phyloP scores from a whole-genome alignment of 2,888 invertebrate species.

The Meiosimyza decipiens region DNA sequence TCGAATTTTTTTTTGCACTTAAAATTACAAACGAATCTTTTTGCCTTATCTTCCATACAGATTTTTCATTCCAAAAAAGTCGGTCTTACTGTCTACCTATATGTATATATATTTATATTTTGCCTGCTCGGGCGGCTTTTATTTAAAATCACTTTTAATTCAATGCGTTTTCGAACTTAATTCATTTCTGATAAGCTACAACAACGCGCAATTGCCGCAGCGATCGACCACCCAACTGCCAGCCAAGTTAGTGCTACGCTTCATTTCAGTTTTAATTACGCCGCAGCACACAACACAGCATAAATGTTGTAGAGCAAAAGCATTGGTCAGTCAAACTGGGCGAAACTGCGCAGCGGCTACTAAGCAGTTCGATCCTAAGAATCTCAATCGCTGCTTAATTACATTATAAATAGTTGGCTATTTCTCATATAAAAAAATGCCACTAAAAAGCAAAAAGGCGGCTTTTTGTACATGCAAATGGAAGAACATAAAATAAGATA shows the following conservation, averaged over 20 bases:
- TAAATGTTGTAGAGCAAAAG: too few relatives aligned
- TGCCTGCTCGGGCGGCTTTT: constrained; percentile 39
- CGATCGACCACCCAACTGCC: constrained; percentile 25
- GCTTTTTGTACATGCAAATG: background rate
- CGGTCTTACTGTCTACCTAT: too few relatives aligned
- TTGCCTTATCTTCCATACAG: too few relatives aligned
- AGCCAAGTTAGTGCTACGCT: background rate
- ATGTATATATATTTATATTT: background rate
- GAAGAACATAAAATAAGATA: background rate
- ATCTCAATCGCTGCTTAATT: constrained; percentile 12
- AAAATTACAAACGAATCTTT: too few relatives aligned
- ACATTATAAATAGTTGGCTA: constrained; percentile 21
- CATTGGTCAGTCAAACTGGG: too few relatives aligned
- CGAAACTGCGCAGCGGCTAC: background rate
- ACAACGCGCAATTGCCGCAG: constrained; percentile 14
- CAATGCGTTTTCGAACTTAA: constrained; percentile 44
- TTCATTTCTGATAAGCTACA: constrained; percentile 41
- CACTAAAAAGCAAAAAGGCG: background rate
- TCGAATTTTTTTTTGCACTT: too few relatives aligned
- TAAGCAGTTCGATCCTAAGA: background rate
- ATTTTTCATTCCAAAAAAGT: too few relatives aligned
- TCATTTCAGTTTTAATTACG: constrained; percentile 20
- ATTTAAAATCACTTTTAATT: constrained; percentile 59
- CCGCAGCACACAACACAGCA: background rate
- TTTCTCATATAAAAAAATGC: background rate